Evolutionary conservation across 2,888 invertebrate genomes (phyloP).

Genomic region (Spicauda simplicius): DNA sequence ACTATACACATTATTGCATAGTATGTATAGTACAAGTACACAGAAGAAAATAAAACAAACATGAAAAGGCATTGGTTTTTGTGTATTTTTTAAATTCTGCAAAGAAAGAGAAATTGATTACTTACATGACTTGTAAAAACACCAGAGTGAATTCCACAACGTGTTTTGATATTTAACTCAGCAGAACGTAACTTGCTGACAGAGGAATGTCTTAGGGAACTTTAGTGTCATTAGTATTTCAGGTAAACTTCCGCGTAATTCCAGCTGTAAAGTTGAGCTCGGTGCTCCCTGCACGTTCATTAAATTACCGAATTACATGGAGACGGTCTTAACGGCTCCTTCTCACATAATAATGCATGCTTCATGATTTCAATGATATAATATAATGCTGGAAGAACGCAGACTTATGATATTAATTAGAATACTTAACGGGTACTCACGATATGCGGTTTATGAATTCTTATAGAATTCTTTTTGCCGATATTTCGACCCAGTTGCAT

Average conservation of each 20-base stretch:
- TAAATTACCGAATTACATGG: not conserved
- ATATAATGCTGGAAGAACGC: too few species aligned
- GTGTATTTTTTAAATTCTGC: too few species aligned
- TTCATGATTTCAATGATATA: too few species aligned
- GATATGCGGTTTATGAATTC: too few species aligned
- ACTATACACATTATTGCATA: too few species aligned
- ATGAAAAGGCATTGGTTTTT: too few species aligned
- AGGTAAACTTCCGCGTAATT: slow-evolving; percentile 35
- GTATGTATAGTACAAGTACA: too few species aligned
- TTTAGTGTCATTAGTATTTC: slow-evolving; percentile 30
- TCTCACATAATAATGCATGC: not conserved
- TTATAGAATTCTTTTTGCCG: too few species aligned
- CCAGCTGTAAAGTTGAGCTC: slow-evolving; percentile 14
- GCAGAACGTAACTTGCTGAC: slow-evolving; percentile 8
- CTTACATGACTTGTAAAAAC: not conserved
- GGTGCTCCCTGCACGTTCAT: slow-evolving; percentile 8
- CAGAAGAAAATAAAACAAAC: too few species aligned
- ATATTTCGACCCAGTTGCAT: too few species aligned
- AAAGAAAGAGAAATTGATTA: not conserved
- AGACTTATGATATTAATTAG: too few species aligned
- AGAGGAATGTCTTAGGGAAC: slow-evolving; percentile 7
- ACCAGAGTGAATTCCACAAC: not conserved
- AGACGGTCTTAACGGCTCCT: not conserved
- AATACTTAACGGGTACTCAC: too few species aligned
- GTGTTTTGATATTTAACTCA: slow-evolving; percentile 6